Conservation (phyloP, 2,797 vertebrate species). For the Hephaestus fuliginosus region DNA sequence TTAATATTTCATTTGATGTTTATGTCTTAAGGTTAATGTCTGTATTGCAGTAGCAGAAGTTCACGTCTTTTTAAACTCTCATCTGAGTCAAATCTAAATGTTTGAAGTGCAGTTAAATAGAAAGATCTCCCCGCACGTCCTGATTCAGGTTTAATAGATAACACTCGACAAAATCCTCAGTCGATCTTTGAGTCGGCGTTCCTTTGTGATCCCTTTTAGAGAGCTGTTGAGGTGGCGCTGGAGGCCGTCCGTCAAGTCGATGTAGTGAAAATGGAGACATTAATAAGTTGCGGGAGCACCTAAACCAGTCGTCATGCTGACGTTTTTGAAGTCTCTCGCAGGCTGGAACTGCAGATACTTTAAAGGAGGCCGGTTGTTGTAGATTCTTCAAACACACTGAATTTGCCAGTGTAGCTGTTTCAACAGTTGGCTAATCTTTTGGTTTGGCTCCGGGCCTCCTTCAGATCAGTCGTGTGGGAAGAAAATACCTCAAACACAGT, state of each 20-base stretch:
- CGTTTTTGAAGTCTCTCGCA: slow-evolving; percentile 60
- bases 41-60: neutral
- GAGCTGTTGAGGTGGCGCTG: neutral
- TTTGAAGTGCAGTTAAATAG: slow-evolving; percentile 3
- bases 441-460: slow-evolving; percentile 58
- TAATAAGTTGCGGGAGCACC: slow-evolving; percentile 23
- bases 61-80: neutral
- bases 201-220: slow-evolving; percentile 25
- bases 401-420: slow-evolving; percentile 57
- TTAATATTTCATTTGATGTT: slow-evolving; percentile 23
- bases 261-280: slow-evolving; percentile 26
- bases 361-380: slow-evolving; percentile 50
- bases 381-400: slow-evolving; percentile 76
- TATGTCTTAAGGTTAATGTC: neutral
- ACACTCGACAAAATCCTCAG: neutral
- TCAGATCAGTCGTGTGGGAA: slow-evolving; percentile 46
- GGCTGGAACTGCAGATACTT: slow-evolving; percentile 45
- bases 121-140: neutral
- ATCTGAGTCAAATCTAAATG: neutral
- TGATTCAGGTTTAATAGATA: neutral
- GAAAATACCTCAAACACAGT: slow-evolving; percentile 52
- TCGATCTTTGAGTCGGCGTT: neutral
- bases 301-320: slow-evolving; percentile 34
- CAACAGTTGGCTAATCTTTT: slow-evolving; percentile 72
- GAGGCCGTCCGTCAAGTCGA: slow-evolving; percentile 20